Conservation (phyloP, 2,888 invertebrate species). For the Tenodera sinensis region DNA sequence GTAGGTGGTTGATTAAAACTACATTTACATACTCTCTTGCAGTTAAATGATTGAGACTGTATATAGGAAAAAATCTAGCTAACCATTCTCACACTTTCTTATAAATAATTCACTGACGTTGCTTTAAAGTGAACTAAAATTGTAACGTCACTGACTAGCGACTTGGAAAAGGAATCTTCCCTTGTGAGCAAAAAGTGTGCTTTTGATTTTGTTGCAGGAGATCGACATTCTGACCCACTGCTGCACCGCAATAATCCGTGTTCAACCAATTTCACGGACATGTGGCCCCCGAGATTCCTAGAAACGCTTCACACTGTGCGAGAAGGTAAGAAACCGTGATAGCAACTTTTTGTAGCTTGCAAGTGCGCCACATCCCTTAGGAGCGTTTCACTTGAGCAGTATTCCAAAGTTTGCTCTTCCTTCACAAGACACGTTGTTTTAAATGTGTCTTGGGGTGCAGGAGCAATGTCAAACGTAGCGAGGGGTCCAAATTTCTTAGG, state of each 20-base stretch:
- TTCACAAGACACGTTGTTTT: not conserved
- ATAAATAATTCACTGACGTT: no score
- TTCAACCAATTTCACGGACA: conserved; percentile 12
- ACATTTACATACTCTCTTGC: no score
- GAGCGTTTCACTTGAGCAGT: not conserved
- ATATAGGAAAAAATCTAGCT: no score
- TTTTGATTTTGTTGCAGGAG: not conserved
- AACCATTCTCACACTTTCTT: no score
- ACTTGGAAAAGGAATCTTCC: not conserved
- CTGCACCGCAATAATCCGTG: not conserved
- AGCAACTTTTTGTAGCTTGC: not conserved
- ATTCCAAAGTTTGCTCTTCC: not conserved
- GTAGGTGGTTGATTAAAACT: no score
- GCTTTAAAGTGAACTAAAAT: not conserved
- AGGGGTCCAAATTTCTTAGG: not conserved
- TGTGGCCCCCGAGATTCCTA: not conserved
- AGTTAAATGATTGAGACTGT: no score
- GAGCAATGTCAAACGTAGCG: not conserved
- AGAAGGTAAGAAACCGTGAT: not conserved
- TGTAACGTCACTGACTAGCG: not conserved
- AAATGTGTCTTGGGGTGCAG: not conserved
- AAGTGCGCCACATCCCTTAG: not conserved
- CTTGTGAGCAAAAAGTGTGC: not conserved
- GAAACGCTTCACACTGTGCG: not conserved
- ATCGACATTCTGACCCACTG: not conserved